Evolutionary conservation across 2,113 vertebrate genomes (phyloP), one percentile per base, ranked within the genome.

Genomic region (Oreochromis aureus): DNA sequence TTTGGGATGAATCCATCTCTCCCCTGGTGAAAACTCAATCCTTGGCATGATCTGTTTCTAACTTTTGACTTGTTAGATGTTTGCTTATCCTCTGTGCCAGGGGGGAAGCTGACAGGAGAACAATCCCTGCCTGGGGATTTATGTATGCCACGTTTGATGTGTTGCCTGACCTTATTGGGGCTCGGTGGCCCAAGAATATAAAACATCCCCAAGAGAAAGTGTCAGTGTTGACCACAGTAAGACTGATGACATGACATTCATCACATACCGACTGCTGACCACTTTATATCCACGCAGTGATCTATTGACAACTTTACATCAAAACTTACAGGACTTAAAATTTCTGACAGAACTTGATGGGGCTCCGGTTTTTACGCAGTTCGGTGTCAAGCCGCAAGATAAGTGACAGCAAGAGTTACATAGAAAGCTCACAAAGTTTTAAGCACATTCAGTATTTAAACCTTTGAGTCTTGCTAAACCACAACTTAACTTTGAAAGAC

Each of bases 111-210:
- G 91, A 89, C 90, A 58, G 88, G 61, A 89, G 90, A 92, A 76
- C 85, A 66, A 63, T 86, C 32, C 69, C 82, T 71, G 86, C 76
- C 87, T 84, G 41, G 86, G 81, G 89, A 90, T 92, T 89, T 86
- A 86, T 88, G 81, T 82, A 55, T 18, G 55, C 46, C 63, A 86
- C 18, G 53, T 94, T 83, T 88, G 90, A 89, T 84, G 63, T 86
- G 55, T 89, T 89, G 84, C 88, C 73, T 90, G 91, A 92, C 93
- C 89, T 90, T 88, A 88, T 88, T 79, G 9, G 48, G 58, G 63
- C 86, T 41, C 4, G 66, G 85, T 85, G 86, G 85, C 90, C 79
- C 71, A 34, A 36, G 78, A 93, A 87, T 89, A 89, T 83, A 83
- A 91, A 89, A 88, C 6, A 32, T 54, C 76, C 89, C 86, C 24